These are phyloP conservation scores for Hemicrepidius hirtus DNA, from an alignment of 2,888 invertebrate species.

Conservation along the genomic window DNA sequence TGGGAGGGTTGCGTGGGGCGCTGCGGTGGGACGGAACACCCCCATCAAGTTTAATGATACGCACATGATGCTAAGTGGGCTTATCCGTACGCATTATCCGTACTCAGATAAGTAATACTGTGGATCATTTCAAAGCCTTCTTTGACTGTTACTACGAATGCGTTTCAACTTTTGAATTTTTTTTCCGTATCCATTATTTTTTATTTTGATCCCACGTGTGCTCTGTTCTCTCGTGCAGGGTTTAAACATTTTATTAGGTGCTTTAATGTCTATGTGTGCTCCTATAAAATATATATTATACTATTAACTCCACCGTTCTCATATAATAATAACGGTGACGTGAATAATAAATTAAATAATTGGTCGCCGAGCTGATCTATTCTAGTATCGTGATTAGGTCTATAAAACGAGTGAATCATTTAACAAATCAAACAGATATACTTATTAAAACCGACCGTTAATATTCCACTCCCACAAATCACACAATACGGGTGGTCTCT, in stretches of 20 bases:
- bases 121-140: background rate
- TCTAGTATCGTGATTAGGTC: conserved; percentile 31
- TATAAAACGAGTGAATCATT: conserved; percentile 30
- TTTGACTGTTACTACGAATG: background rate
- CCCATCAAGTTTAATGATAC: conserved; percentile 59
- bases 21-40: conserved; percentile 53
- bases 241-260: conserved; percentile 16
- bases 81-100: conserved; percentile 24
- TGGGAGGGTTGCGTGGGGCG: conserved; percentile 31
- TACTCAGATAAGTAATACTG: background rate
- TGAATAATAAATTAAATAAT: conserved; percentile 35
- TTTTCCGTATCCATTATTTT: background rate
- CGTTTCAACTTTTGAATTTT: background rate
- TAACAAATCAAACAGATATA: conserved; percentile 24
- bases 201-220: conserved; percentile 6
- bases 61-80: conserved; percentile 49
- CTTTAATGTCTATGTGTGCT: conserved; percentile 16
- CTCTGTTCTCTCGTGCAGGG: background rate
- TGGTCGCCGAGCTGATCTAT: conserved; percentile 28
- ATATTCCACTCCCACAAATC: too few relatives aligned
- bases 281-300: conserved; percentile 30
- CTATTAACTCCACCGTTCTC: conserved; percentile 32
- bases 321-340: conserved; percentile 29
- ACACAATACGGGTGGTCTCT: too few relatives aligned
- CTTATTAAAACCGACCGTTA: too few relatives aligned